Base-by-base conservation (phyloP, 2,888 invertebrate genomes). In the Xestia xanthographa region DNA sequence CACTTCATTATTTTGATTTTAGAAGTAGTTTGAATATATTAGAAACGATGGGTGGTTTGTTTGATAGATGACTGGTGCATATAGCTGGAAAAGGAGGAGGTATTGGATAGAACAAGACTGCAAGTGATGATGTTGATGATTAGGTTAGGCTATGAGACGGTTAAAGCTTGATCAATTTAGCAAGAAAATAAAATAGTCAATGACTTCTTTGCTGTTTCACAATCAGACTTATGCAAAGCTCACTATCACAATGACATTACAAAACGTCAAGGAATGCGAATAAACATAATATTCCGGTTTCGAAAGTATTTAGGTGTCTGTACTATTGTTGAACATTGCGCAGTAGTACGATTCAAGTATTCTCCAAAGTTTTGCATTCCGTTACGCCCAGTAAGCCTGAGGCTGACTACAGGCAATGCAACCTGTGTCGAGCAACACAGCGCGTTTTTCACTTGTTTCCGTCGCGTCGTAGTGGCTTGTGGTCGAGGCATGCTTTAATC, bases 201-300 rank as follows among this genome's bases (percentile, higher is more conserved):
- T 41, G 41, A 17, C n/a, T 63, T 41, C n/a, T 17, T 6, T 38
- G 63, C 63, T 9, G n/a, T 63, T 41, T 63, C 79, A 6, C 45
- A 72, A 79, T 53, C 12, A 6, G 45, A 1, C 60, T 70, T 73
- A 63, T 62, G 62, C 60, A 41, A 72, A 68, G 43, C 62, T 72
- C 56, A 69, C 66, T 68, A 38, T 65, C 38, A 75, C 72, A 74
- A 60, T 77, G 41, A 62, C 56, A 68, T 76, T 74, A 50, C 53
- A 14, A 74, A 80, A 85, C 48, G 56, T 65, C 45, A 63, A 72
- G 75, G 86, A 82, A 82, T 86, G 76, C 34, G 78, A 26, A 60
- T 73, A 60, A 73, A 69, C 60, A 75, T 77, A 68, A 66, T 70
- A 69, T 82, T 65, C 75, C 56, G 48, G 78, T 77, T 75, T 80